Evolutionary conservation across 2,888 invertebrate genomes (phyloP).

Genomic region (Saturnia japonica): DNA sequence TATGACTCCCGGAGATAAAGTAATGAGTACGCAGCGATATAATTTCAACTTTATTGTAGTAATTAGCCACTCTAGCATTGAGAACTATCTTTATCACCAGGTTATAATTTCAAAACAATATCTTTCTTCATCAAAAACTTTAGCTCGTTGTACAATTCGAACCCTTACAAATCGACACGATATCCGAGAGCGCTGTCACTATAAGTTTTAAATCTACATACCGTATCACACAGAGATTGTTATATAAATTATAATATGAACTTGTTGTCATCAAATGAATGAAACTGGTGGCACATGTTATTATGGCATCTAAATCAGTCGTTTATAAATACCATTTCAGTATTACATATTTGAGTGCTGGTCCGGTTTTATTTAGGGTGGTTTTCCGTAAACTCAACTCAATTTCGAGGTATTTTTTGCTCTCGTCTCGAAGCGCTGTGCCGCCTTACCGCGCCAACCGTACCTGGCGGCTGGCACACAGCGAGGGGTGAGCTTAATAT

Average conservation of each 20-base stretch:
- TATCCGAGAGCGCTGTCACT: background rate
- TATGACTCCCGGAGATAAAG: background rate
- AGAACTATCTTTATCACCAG: background rate
- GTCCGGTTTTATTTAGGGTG: background rate
- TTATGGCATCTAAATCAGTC: background rate
- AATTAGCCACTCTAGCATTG: background rate
- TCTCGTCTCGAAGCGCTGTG: conserved; percentile 23
- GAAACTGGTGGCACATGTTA: background rate
- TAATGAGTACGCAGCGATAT: background rate
- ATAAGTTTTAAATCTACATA: background rate
- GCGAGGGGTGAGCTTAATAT: conserved; percentile 50
- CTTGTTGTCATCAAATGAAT: background rate
- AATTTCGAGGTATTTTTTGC: conserved; percentile 17
- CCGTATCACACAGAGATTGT: background rate
- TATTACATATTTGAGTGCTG: background rate
- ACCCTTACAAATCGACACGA: background rate
- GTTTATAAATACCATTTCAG: background rate
- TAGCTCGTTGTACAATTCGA: background rate
- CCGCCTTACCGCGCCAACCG: conserved; percentile 30
- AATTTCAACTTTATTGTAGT: background rate
- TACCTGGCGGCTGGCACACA: conserved; percentile 60
- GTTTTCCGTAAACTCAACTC: conserved; percentile 2
- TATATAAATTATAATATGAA: background rate
- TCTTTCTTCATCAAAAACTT: background rate
- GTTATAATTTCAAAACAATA: background rate